A percentile compares a stretch with the other conserved stretches of the same genome.
Evolutionary conservation across 1,140 invertebrate genomes (phyloP).

Genomic region (Leptinotarsa lineolata): DNA sequence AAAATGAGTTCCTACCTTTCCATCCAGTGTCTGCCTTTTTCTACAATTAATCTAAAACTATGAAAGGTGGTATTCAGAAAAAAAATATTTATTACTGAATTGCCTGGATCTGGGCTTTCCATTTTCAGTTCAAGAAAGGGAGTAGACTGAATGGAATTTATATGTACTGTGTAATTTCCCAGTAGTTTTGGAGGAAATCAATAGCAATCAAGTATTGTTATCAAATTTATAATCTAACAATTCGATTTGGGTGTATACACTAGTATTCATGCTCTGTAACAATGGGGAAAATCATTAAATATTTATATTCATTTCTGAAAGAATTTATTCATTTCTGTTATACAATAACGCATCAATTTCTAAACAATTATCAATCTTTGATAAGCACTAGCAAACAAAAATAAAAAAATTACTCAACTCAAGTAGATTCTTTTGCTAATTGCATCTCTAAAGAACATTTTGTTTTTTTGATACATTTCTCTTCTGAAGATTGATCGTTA

Average conservation of each 20-base stretch:
- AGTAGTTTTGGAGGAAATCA: not conserved
- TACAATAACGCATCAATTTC: not conserved
- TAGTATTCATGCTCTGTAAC: not conserved
- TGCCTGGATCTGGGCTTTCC: not conserved
- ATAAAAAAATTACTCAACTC: not conserved
- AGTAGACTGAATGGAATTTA: no score
- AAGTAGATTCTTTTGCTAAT: conserved; percentile 39
- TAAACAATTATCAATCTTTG: not conserved
- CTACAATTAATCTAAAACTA: conserved; percentile 57
- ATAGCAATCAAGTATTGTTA: not conserved
- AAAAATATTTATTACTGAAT: conserved; percentile 33
- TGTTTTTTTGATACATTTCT: conserved; percentile 32
- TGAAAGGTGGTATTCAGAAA: conserved; percentile 57
- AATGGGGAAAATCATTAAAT: not conserved
- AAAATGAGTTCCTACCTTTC: conserved; percentile 50
- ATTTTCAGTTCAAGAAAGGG: no score
- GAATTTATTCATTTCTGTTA: not conserved
- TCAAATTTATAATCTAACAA: not conserved
- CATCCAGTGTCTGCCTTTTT: conserved; percentile 55
- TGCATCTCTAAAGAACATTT: conserved; percentile 50
- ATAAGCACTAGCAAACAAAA: not conserved
- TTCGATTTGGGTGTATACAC: not conserved
- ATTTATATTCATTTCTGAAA: not conserved
- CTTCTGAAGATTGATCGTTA: conserved; percentile 27
- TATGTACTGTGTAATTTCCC: not conserved